A percentile compares a stretch with the other conserved stretches of the same genome.
Conservation (phyloP, 2,113 vertebrate genomes). For the Poeciliopsis turrubarensis region DNA sequence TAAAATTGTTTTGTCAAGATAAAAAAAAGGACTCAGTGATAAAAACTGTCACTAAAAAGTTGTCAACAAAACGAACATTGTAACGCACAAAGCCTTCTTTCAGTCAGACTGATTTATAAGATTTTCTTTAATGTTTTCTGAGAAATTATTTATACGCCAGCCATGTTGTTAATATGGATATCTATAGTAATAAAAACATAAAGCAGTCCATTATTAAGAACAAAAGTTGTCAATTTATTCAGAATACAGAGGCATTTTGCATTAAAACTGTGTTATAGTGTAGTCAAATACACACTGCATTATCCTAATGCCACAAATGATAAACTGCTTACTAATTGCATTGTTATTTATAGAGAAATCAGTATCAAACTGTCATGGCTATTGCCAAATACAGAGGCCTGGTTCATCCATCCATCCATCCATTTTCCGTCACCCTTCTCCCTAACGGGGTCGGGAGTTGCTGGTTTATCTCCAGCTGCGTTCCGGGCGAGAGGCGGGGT, state of each 20-base stretch:
- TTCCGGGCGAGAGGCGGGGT: too few relatives aligned
- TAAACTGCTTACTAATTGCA: conserved; percentile 15
- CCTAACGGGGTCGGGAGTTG: too few relatives aligned
- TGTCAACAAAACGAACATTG: background rate
- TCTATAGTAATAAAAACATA: background rate
- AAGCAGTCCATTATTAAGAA: background rate
- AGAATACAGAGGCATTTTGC: conserved; percentile 18
- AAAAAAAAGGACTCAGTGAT: background rate
- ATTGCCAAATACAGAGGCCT: conserved; percentile 6
- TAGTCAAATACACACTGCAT: background rate
- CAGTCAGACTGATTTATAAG: background rate
- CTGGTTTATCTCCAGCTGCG: too few relatives aligned
- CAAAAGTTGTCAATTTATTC: conserved; percentile 53
- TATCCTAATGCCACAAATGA: background rate
- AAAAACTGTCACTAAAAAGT: background rate
- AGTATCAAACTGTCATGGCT: conserved; percentile 8
- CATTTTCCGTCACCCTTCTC: too few relatives aligned
- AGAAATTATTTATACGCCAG: background rate
- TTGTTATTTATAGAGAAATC: conserved; percentile 20
- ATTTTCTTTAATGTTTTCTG: background rate
- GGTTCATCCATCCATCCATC: too few relatives aligned
- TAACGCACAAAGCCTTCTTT: background rate
- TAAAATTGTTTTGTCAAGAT: background rate
- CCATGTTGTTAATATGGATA: background rate
- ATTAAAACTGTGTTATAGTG: conserved; percentile 15